A percentile compares a stretch with the other conserved stretches of the same genome.
phyloP scores from a whole-genome alignment of 2,113 vertebrate genomes.

The Takifugu flavidus region DNA sequence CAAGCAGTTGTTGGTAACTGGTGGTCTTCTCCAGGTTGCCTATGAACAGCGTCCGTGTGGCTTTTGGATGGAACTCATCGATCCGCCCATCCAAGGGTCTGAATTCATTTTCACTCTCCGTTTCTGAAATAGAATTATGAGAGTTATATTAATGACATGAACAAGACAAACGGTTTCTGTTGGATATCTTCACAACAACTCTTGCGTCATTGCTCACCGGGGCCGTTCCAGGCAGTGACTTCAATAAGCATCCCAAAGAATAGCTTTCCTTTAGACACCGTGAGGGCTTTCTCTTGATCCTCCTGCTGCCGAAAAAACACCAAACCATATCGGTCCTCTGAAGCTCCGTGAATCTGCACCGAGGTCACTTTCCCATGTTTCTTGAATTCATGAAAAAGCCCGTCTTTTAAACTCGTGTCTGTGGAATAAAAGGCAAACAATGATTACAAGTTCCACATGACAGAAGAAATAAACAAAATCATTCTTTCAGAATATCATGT shows the following conservation, averaged over 20 bases:
- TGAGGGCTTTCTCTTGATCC: slow-evolving; percentile 96
- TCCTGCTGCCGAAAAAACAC: slow-evolving; percentile 98
- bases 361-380: slow-evolving; percentile 99
- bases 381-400: slow-evolving; percentile 99
- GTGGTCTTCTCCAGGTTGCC: slow-evolving; percentile 98
- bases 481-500: too few species aligned
- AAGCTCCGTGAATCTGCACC: slow-evolving; percentile 95
- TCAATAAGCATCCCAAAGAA: slow-evolving; percentile 99
- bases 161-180: background rate
- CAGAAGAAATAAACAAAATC: background rate
- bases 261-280: slow-evolving; percentile 94
- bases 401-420: slow-evolving; percentile 99
- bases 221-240: slow-evolving; percentile 96
- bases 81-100: slow-evolving; percentile 95
- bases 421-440: background rate
- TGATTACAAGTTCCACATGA: background rate
- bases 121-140: slow-evolving; percentile 76
- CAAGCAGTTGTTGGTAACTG: slow-evolving; percentile 94
- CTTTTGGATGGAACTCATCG: slow-evolving; percentile 98
- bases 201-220: slow-evolving; percentile 78
- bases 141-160: background rate
- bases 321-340: slow-evolving; percentile 94
- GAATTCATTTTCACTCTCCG: slow-evolving; percentile 98
- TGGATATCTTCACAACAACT: background rate
- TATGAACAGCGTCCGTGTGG: slow-evolving; percentile 95